Conservation (phyloP, 2,888 invertebrate species). For the Serripes groenlandicus region DNA sequence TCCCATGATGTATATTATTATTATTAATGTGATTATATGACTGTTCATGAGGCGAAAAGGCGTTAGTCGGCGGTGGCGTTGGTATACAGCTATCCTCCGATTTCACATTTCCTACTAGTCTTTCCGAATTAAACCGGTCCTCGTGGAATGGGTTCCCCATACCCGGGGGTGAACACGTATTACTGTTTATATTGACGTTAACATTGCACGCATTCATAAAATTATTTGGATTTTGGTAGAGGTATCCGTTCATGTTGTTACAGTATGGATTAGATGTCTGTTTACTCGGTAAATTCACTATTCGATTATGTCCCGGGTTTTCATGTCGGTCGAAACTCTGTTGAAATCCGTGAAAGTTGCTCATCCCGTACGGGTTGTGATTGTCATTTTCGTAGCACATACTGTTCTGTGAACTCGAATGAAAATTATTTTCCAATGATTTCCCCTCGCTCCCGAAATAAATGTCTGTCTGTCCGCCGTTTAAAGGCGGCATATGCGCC, state of each 20-base stretch:
- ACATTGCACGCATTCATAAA: slow-evolving; percentile 65
- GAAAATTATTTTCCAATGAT: slow-evolving; percentile 63
- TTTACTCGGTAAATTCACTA: slow-evolving; percentile 69
- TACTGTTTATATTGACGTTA: slow-evolving; percentile 37
- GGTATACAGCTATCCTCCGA: slow-evolving; percentile 72
- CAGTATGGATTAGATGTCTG: slow-evolving; percentile 54
- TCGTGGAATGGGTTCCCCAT: slow-evolving; percentile 19
- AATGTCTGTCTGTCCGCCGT: slow-evolving; percentile 70
- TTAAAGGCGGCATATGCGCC: slow-evolving; percentile 66
- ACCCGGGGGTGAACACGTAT: slow-evolving; percentile 46
- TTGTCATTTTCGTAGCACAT: slow-evolving; percentile 74
- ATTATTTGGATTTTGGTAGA: slow-evolving; percentile 60
- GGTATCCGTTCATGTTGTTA: slow-evolving; percentile 56
- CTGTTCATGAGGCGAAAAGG: slow-evolving; percentile 67
- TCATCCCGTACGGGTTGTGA: slow-evolving; percentile 66
- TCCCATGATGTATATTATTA: slow-evolving; percentile 55
- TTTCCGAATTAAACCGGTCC: slow-evolving; percentile 2
- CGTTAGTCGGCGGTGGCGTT: slow-evolving; percentile 72
- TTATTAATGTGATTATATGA: slow-evolving; percentile 63
- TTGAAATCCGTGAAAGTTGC: slow-evolving; percentile 68
- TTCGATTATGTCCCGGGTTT: slow-evolving; percentile 55
- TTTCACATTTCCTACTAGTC: slow-evolving; percentile 58
- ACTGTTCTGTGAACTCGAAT: slow-evolving; percentile 62
- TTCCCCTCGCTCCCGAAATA: slow-evolving; percentile 70
- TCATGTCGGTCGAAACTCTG: slow-evolving; percentile 69